phyloP scores from a whole-genome alignment of 2,888 invertebrate genomes.

The Cryptus viduatorius region DNA sequence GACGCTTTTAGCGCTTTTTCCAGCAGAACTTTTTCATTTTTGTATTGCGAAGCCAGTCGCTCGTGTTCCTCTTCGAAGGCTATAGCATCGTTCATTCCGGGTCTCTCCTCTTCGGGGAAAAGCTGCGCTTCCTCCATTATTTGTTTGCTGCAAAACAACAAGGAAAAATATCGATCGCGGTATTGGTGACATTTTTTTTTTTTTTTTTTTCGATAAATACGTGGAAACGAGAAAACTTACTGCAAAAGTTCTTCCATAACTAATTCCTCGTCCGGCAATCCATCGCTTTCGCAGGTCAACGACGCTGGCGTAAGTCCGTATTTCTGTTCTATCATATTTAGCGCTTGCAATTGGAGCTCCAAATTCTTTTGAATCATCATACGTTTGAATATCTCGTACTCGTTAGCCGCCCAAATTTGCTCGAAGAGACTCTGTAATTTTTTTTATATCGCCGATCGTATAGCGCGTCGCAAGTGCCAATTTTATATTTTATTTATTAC shows the following conservation, averaged over 20 bases:
- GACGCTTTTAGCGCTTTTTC: conserved; percentile 80
- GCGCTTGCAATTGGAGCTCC: conserved; percentile 94
- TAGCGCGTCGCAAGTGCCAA: not conserved
- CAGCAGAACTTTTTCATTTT: conserved; percentile 81
- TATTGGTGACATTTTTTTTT: not conserved
- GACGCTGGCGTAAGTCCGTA: conserved; percentile 89
- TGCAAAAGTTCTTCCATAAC: conserved; percentile 88
- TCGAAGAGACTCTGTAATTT: conserved; percentile 87
- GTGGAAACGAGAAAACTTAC: conserved; percentile 80
- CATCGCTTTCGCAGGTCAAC: conserved; percentile 84
- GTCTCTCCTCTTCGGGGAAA: conserved; percentile 71
- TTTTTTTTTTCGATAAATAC: not conserved
- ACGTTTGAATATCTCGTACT: conserved; percentile 94
- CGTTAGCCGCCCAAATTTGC: conserved; percentile 97
- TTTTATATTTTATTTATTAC: not conserved
- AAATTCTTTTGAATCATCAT: conserved; percentile 98
- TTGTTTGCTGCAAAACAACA: conserved; percentile 71
- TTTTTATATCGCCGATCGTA: conserved; percentile 1
- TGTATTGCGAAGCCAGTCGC: conserved; percentile 81
- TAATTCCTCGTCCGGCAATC: conserved; percentile 85
- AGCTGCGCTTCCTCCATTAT: conserved; percentile 69
- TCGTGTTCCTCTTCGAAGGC: conserved; percentile 79
- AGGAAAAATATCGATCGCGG: not conserved
- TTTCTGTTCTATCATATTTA: conserved; percentile 93
- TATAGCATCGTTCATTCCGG: conserved; percentile 61